A percentile compares a stretch with the other conserved stretches of the same genome.
phyloP scores from a whole-genome alignment of 2,888 invertebrate species.

The Lepidochitona cinerea region DNA sequence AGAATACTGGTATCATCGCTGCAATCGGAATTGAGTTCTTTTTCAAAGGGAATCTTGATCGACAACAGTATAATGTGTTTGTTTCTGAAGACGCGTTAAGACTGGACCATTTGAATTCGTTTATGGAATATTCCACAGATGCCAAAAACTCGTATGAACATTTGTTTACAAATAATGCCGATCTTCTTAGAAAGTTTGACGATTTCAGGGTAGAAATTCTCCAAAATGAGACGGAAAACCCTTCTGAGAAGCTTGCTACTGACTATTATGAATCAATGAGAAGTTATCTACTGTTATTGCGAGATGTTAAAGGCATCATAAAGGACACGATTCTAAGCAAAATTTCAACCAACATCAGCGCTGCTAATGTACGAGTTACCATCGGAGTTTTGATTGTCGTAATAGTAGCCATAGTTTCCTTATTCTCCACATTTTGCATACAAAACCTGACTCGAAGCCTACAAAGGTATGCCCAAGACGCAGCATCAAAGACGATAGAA shows the following conservation, averaged over 20 bases:
- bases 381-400: slow-evolving; percentile 25
- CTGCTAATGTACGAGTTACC: slow-evolving; percentile 20
- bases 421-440: slow-evolving; percentile 23
- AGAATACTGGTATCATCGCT: slow-evolving; percentile 14
- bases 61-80: slow-evolving; percentile 3
- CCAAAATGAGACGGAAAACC: neutral
- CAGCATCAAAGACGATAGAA: slow-evolving; percentile 33
- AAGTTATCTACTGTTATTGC: slow-evolving; percentile 24
- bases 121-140: neutral
- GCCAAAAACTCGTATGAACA: neutral
- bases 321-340: slow-evolving; percentile 14
- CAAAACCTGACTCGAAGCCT: slow-evolving; percentile 30
- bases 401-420: slow-evolving; percentile 21
- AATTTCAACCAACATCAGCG: slow-evolving; percentile 12
- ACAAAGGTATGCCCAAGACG: slow-evolving; percentile 32
- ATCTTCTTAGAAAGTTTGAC: neutral
- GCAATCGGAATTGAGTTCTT: slow-evolving; percentile 20
- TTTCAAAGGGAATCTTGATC: slow-evolving; percentile 8
- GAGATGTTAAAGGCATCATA: slow-evolving; percentile 16
- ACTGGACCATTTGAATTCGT: slow-evolving; percentile 11
- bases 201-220: neutral
- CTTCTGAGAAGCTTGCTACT: slow-evolving; percentile 10
- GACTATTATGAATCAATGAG: slow-evolving; percentile 21
- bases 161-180: neutral
- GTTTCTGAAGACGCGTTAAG: slow-evolving; percentile 8